Evolutionary conservation across 1,140 invertebrate genomes (phyloP), one percentile per base, ranked within the genome.

Genomic region (Neoseiulus cucumeris): DNA sequence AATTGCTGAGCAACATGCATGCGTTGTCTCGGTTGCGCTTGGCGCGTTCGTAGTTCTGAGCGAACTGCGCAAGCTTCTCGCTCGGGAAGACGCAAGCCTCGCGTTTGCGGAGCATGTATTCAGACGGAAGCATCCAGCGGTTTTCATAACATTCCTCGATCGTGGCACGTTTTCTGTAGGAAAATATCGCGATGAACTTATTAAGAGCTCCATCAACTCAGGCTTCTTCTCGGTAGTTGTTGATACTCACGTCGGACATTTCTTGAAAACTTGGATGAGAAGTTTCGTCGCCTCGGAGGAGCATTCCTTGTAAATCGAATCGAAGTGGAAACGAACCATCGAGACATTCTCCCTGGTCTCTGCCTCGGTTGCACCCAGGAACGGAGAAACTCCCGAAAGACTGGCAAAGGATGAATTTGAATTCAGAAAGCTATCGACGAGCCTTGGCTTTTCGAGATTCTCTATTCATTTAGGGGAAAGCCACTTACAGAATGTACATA

Each of bases 141-240:
- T 97, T 89, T 73, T 97, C 91, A 71, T 90, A 82, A 71, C 90
- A 93, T 76, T 97, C 92, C 71, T 96, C 91, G 0, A 87, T 84
- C 45, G 85, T 83, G 64, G 93, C 89, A 73, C 94, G 80, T 82
- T 96, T 94, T 69, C 90, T 93, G 70, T 59, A 80, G 66, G 66
- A 72, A 71, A 68, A 70, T 68, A 68, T 51, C 1, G 20, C 22
- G 42, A 59, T 64, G 39, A 64, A 65, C 66, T n/a, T n/a, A 39
- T 33, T 47, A 51, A 29, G 45, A n/a, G 39, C 12, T 42, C 66
- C 14, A 66, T 64, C 55, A 30, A 67, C 14, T 18, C 45, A 42
- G 64, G 22, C n/a, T 67, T 22, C 30, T 20, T 67, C 1, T 47
- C 66, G 74, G 67, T 64, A 42, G 55, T 68, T 70, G 64, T 69